A percentile compares a stretch with the other conserved stretches of the same genome.
Evolutionary conservation across 2,797 vertebrate genomes (phyloP).

Genomic region (Eidolon dupreanum): DNA sequence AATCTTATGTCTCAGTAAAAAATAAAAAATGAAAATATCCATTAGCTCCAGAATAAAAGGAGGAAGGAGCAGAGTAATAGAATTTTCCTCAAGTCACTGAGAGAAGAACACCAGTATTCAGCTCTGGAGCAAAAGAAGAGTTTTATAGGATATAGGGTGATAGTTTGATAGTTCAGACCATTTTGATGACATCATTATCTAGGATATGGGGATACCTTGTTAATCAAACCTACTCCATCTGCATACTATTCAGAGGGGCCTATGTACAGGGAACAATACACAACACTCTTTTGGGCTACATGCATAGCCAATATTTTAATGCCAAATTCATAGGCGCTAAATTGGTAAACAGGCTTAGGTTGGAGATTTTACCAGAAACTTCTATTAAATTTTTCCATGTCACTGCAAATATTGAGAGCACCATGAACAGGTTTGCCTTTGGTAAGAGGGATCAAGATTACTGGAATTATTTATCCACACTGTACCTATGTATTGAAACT

Average conservation of each 20-base stretch:
- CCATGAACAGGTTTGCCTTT: not conserved
- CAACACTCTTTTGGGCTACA: not conserved
- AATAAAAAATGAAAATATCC: not conserved
- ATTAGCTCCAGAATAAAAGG: not conserved
- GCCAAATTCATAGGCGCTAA: not conserved
- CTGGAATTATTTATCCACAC: not conserved
- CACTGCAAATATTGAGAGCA: not conserved
- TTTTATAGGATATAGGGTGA: not conserved
- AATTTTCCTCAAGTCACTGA: not conserved
- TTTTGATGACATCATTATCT: not conserved
- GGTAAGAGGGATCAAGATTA: not conserved
- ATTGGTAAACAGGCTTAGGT: not conserved
- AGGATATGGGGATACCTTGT: not conserved
- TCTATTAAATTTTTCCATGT: not conserved
- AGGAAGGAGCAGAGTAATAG: not conserved
- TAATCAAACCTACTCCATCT: not conserved
- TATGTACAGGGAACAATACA: not conserved
- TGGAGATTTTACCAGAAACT: not conserved
- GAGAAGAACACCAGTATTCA: not conserved
- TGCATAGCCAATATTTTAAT: not conserved
- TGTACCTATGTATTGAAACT: not conserved
- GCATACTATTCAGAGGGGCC: not conserved
- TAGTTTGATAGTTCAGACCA: not conserved
- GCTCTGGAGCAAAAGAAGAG: not conserved
- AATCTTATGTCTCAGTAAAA: not conserved